A percentile compares a stretch with the other conserved stretches of the same genome.
phyloP scores from a whole-genome alignment of 2,888 invertebrate genomes.

The Hypomecis punctinalis region DNA sequence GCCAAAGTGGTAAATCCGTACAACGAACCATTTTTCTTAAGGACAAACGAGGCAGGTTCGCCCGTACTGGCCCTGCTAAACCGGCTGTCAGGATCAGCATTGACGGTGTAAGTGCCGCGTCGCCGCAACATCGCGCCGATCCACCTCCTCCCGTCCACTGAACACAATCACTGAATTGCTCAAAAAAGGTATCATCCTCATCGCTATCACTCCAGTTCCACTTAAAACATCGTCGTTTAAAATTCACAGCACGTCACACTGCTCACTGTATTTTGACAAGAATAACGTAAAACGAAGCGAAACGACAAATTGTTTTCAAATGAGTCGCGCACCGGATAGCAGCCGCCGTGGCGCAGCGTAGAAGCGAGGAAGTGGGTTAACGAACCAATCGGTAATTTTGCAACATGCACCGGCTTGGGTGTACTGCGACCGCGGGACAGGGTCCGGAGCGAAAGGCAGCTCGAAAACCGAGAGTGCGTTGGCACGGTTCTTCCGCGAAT shows the following conservation, averaged over 20 bases:
- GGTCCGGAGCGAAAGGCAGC: slow-evolving; percentile 73
- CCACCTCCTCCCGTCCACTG: slow-evolving; percentile 43
- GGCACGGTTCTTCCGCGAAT: slow-evolving; percentile 76
- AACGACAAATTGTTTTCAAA: slow-evolving; percentile 61
- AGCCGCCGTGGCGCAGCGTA: slow-evolving; percentile 53
- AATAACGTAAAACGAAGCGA: slow-evolving; percentile 39
- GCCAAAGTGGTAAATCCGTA: slow-evolving; percentile 1
- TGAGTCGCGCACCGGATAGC: slow-evolving; percentile 61
- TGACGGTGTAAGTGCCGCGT: slow-evolving; percentile 78
- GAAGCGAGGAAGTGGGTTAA: slow-evolving; percentile 71
- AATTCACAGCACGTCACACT: slow-evolving; percentile 43
- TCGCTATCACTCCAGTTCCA: slow-evolving; percentile 37
- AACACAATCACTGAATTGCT: slow-evolving; percentile 30
- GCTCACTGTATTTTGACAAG: slow-evolving; percentile 44
- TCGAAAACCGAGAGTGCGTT: slow-evolving; percentile 77
- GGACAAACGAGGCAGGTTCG: slow-evolving; percentile 53
- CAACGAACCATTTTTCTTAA: slow-evolving; percentile 66
- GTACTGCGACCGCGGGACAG: slow-evolving; percentile 65
- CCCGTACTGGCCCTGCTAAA: slow-evolving; percentile 56
- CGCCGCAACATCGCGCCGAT: slow-evolving; percentile 71
- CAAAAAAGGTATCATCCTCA: slow-evolving; percentile 35
- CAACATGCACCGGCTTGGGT: slow-evolving; percentile 68
- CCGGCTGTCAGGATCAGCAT: slow-evolving; percentile 64
- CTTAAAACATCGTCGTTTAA: slow-evolving; percentile 27
- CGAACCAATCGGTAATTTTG: slow-evolving; percentile 75